Evolutionary conservation across 2,113 vertebrate species (phyloP).

Genomic region (Corythornis madagascariensis): DNA sequence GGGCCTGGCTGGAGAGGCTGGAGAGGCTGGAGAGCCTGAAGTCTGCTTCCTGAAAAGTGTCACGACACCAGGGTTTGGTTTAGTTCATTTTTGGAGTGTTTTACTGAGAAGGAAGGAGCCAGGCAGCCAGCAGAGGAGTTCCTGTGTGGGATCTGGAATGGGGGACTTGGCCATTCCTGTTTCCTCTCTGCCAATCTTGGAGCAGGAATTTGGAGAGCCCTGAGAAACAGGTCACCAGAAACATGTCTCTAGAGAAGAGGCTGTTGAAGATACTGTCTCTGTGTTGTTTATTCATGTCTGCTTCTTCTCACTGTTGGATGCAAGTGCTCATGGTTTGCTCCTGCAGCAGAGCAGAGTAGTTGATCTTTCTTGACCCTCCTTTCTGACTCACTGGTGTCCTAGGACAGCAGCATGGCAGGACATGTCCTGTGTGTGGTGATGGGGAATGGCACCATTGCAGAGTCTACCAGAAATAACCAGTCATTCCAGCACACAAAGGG

Average conservation of each 20-base stretch:
- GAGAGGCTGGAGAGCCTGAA: background rate
- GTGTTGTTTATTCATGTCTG: background rate
- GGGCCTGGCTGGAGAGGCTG: background rate
- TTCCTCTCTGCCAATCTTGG: background rate
- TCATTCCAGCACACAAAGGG: background rate
- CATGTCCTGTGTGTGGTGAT: background rate
- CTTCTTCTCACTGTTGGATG: background rate
- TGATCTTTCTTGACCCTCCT: background rate
- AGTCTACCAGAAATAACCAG: background rate
- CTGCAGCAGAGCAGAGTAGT: background rate
- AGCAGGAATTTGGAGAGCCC: background rate
- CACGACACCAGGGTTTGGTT: background rate
- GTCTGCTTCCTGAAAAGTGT: slow-evolving; percentile 22
- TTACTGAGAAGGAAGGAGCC: slow-evolving; percentile 28
- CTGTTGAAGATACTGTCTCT: background rate
- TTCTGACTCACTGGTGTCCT: accelerated
- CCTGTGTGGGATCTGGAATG: background rate
- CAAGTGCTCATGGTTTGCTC: background rate
- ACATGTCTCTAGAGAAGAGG: background rate
- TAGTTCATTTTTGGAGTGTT: slow-evolving; percentile 37
- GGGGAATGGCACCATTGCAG: background rate
- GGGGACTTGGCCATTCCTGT: background rate
- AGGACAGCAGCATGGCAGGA: background rate
- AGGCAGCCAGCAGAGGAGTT: slow-evolving; percentile 16
- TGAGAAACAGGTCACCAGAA: background rate